These are phyloP conservation scores for Noctuana brunneofusca DNA, from an alignment of 2,888 invertebrate genomes.

Conservation along the genomic window DNA sequence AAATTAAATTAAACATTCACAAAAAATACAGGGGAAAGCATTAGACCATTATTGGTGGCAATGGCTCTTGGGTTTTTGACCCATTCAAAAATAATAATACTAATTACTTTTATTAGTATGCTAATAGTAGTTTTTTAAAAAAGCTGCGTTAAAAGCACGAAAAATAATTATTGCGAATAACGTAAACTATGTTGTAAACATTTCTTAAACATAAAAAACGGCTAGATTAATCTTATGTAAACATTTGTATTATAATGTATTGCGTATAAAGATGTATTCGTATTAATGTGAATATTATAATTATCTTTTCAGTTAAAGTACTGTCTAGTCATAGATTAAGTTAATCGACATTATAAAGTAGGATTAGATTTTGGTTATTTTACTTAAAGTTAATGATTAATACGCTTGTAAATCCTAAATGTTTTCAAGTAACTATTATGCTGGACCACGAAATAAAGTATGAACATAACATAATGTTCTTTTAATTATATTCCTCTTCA, in stretches of 20 bases:
- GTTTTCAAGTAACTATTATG: neutral
- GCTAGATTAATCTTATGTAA: neutral
- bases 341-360: slow-evolving; percentile 12
- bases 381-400: neutral
- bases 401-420: slow-evolving; percentile 1
- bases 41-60: too few species aligned
- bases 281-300: neutral
- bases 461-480: neutral
- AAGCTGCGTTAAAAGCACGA: too few species aligned
- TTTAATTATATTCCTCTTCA: neutral
- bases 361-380: neutral
- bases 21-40: too few species aligned
- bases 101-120: too few species aligned
- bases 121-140: too few species aligned
- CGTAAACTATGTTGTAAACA: too few species aligned
- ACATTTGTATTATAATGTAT: neutral
- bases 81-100: too few species aligned
- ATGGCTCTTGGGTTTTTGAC: too few species aligned
- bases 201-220: too few species aligned
- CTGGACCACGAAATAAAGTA: neutral
- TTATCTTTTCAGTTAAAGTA: neutral
- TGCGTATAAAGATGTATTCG: neutral
- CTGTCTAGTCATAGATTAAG: slow-evolving; percentile 36
- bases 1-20: too few species aligned
- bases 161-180: too few species aligned